These are phyloP conservation scores for Yponomeuta plumbellus DNA, from an alignment of 2,888 invertebrate genomes.

Conservation along the genomic window DNA sequence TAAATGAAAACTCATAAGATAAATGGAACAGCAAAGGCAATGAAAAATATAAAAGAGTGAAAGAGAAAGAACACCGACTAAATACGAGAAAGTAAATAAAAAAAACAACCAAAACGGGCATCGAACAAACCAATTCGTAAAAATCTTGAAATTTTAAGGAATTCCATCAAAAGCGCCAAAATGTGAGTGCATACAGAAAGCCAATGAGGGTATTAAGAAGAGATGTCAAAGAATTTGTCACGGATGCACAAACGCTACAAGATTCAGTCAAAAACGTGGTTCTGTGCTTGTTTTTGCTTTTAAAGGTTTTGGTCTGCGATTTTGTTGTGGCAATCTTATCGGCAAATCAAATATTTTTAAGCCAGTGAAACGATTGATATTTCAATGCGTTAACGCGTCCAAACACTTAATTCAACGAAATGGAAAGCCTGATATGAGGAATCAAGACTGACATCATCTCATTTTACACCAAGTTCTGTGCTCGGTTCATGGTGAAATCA, in stretches of 20 bases:
- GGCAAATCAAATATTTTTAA: background rate
- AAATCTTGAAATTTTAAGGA: constrained; percentile 31
- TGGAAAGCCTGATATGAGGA: no score
- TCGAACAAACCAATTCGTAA: constrained; percentile 34
- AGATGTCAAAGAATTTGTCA: constrained; percentile 24
- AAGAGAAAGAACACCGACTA: constrained; percentile 77
- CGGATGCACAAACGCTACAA: constrained; percentile 39
- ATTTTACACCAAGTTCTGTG: no score
- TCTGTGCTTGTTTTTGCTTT: constrained; percentile 44
- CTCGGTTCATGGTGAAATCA: no score
- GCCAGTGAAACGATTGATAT: background rate
- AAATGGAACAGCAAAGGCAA: constrained; percentile 42
- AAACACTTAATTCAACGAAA: no score
- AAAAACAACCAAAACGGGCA: constrained; percentile 37
- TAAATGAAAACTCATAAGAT: background rate
- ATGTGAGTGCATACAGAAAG: constrained; percentile 59
- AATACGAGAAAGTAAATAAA: constrained; percentile 50
- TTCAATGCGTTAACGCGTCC: background rate
- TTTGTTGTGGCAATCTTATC: background rate
- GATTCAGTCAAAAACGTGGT: constrained; percentile 30
- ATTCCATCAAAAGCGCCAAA: constrained; percentile 53
- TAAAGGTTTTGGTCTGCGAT: background rate
- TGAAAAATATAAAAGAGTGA: constrained; percentile 49
- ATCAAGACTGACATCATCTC: no score
- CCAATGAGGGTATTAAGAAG: constrained; percentile 51